Evolutionary conservation across 2,888 invertebrate species (phyloP).

Genomic region (Tenthredo livida): DNA sequence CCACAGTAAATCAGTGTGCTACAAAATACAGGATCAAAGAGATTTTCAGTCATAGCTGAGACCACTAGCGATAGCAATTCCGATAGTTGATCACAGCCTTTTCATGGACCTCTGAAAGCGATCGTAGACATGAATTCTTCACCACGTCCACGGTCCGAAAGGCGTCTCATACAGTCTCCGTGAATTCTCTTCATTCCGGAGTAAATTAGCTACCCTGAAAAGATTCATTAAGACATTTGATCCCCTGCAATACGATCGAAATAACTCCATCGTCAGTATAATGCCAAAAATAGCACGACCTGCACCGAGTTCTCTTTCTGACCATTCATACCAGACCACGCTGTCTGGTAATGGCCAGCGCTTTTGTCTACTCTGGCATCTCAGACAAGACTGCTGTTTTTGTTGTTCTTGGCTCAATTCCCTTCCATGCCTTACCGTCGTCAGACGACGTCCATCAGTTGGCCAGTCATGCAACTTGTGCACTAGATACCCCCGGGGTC

Average conservation of each 20-base stretch:
- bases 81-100: not conserved
- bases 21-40: conserved; percentile 20
- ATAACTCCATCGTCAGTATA: not conserved
- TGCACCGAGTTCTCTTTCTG: not conserved
- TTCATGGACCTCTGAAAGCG: not conserved
- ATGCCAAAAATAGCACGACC: not conserved
- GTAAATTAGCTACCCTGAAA: no score
- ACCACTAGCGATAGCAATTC: not conserved
- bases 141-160: not conserved
- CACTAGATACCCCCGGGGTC: conserved; percentile 7
- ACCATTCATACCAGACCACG: not conserved
- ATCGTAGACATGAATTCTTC: not conserved
- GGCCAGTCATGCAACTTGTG: conserved; percentile 6
- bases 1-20: not conserved
- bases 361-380: not conserved
- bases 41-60: not conserved
- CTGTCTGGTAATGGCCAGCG: not conserved
- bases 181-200: no score
- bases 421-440: not conserved
- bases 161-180: not conserved
- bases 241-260: not conserved
- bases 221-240: no score
- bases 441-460: not conserved
- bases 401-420: conserved; percentile 1
- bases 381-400: not conserved